Conservation (phyloP, 2,888 invertebrate genomes). For the Hyposoter dolosus region DNA sequence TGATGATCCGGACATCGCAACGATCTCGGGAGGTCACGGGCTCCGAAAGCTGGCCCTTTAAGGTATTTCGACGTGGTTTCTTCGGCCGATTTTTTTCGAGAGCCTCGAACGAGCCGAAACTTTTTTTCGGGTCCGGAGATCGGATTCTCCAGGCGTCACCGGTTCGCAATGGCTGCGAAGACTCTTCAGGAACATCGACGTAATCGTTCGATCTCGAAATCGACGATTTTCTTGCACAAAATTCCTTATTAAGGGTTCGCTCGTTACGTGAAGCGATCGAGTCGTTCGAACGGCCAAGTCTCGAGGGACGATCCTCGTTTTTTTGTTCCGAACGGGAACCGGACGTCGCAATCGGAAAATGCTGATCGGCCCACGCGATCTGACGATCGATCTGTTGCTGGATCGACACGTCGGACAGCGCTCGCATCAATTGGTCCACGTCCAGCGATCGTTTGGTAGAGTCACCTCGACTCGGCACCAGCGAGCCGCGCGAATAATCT, state of each 20-base stretch:
- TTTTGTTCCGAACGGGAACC: background rate
- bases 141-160: background rate
- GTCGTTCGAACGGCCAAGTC: background rate
- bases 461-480: slow-evolving; percentile 59
- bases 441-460: slow-evolving; percentile 66
- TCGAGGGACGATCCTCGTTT: background rate
- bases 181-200: background rate
- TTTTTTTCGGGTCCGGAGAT: slow-evolving; percentile 5
- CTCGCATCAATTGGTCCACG: slow-evolving; percentile 69
- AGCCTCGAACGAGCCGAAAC: slow-evolving; percentile 12
- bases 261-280: background rate
- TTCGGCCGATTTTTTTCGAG: background rate
- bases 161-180: background rate
- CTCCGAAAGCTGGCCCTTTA: slow-evolving; percentile 29
- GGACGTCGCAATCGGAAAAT: slow-evolving; percentile 12
- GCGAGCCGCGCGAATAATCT: slow-evolving; percentile 70
- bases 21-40: slow-evolving; percentile 26
- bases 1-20: background rate
- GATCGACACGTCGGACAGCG: slow-evolving; percentile 73
- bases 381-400: slow-evolving; percentile 40
- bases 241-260: too few species aligned
- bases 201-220: background rate
- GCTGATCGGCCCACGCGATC: slow-evolving; percentile 15
- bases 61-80: background rate
- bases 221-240: background rate